phyloP scores from a whole-genome alignment of 2,113 vertebrate species.

The Damaliscus lunatus region DNA sequence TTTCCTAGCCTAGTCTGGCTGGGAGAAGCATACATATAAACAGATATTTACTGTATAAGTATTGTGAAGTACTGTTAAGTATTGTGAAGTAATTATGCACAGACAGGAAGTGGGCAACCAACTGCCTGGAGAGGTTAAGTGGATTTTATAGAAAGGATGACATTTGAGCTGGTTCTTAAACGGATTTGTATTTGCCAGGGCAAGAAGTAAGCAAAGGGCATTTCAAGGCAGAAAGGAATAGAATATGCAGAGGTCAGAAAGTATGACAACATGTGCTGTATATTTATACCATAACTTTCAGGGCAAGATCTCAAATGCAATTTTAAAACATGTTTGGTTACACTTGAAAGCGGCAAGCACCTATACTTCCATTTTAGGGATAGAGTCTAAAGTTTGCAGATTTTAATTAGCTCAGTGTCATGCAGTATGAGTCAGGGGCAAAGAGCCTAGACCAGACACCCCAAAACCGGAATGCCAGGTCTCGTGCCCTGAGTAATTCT shows the following conservation, averaged over 20 bases:
- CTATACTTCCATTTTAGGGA: background rate
- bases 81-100: background rate
- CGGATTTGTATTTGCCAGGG: background rate
- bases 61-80: background rate
- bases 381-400: constrained; percentile 15
- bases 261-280: background rate
- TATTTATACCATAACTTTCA: background rate
- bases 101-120: background rate
- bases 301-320: background rate
- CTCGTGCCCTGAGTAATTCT: constrained; percentile 49
- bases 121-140: background rate
- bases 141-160: constrained; percentile 19
- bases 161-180: constrained; percentile 10
- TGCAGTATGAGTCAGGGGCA: constrained; percentile 44
- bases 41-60: background rate
- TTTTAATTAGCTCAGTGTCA: constrained; percentile 37
- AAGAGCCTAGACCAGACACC: background rate
- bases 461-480: constrained; percentile 39
- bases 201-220: constrained; percentile 26
- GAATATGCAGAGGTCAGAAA: background rate
- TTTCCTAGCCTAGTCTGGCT: background rate
- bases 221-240: constrained; percentile 4
- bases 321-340: constrained; percentile 42
- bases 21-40: background rate
- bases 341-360: background rate